Conservation (phyloP, 2,113 vertebrate species). For the Thalassarche chlororhynchos region DNA sequence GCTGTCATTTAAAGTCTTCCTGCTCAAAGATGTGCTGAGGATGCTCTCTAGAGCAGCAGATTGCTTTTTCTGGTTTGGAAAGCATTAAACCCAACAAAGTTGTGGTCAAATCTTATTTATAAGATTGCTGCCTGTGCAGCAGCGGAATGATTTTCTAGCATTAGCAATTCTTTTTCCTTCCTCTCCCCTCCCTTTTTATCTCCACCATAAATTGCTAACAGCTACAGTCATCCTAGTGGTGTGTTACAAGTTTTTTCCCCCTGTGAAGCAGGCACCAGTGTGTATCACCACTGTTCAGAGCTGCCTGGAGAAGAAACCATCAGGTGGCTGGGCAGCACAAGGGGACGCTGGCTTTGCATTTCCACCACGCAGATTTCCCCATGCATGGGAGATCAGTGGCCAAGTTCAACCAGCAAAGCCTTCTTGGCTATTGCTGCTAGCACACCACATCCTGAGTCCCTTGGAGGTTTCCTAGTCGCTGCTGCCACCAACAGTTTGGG, state of each 20-base stretch:
- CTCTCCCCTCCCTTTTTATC: background rate
- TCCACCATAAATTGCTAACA: background rate
- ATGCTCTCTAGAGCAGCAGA: background rate
- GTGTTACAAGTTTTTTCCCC: background rate
- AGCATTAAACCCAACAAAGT: background rate
- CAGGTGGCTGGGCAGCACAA: background rate
- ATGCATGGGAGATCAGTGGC: background rate
- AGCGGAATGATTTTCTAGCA: background rate
- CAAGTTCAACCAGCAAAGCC: background rate
- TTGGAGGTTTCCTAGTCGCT: background rate
- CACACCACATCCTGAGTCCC: rapidly evolving
- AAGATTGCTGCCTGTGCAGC: background rate
- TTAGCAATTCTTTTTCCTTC: background rate
- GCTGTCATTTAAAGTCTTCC: background rate
- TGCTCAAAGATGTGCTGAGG: rapidly evolving
- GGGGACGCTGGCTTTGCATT: background rate
- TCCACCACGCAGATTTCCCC: no score
- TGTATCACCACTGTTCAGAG: background rate
- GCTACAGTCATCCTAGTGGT: background rate
- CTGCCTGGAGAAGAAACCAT: background rate
- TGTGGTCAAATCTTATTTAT: background rate
- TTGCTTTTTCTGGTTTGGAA: background rate
- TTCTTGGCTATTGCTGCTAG: background rate
- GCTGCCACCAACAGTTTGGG: background rate
- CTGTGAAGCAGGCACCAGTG: background rate